phyloP scores from a whole-genome alignment of 2,797 vertebrate genomes.

The Clarias fuscus region DNA sequence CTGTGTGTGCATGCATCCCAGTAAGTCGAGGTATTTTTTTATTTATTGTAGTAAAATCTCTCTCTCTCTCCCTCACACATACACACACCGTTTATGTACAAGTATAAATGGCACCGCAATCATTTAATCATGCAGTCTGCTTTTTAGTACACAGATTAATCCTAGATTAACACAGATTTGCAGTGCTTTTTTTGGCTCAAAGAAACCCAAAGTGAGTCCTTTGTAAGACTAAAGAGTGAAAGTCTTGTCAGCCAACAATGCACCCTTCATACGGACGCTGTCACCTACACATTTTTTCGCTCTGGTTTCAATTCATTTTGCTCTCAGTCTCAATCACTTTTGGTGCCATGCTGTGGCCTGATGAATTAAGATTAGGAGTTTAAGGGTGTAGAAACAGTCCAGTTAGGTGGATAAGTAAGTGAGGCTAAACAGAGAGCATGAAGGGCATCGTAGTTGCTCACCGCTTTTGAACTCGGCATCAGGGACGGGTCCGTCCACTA shows the following conservation, averaged over 20 bases:
- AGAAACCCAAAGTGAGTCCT: not conserved
- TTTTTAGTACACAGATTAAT: not conserved
- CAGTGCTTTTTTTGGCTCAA: not conserved
- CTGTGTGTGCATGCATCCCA: no score
- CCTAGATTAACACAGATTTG: not conserved
- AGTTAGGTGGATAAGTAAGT: slow-evolving; percentile 11
- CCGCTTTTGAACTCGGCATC: not conserved
- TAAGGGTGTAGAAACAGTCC: not conserved
- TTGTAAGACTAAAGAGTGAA: not conserved
- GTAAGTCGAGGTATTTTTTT: not conserved
- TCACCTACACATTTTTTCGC: not conserved
- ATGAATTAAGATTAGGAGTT: slow-evolving; percentile 51
- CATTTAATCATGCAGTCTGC: not conserved
- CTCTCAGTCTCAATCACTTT: not conserved
- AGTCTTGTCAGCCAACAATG: not conserved
- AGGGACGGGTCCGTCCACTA: slow-evolving; percentile 71
- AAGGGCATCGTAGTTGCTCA: not conserved
- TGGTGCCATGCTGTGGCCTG: slow-evolving; percentile 40
- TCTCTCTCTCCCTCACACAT: not conserved
- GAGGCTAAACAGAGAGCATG: slow-evolving; percentile 8
- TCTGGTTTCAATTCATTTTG: not conserved
- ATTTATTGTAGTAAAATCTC: not conserved
- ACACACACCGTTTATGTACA: not conserved
- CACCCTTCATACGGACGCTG: not conserved
- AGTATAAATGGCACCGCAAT: not conserved